Base-by-base conservation (phyloP, 2,888 invertebrate species). In the Hirtodrosophila cameraria region DNA sequence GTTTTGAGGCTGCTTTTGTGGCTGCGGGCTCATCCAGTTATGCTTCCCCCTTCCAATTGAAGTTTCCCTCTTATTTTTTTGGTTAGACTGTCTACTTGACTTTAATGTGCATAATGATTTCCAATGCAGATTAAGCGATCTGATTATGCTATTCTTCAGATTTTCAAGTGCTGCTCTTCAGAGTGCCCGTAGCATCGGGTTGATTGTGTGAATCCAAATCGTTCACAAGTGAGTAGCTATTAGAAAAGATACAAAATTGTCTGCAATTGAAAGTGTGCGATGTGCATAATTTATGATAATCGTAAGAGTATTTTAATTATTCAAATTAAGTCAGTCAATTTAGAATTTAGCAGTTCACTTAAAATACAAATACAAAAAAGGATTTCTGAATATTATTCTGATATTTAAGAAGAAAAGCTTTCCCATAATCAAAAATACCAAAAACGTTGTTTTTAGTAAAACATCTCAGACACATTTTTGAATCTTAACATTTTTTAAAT, bases 91-190 rank as follows among this genome's bases (percentile, higher is more conserved):
- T 16, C 73, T 52, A 62, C 61, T 76, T 80, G 86, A 80, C 79
- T 80, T 73, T 69, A 80, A 84, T 80, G 77, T 60, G 73, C 66
- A 69, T 86, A 69, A 80, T 80, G 79, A 80, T 86, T 80, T 73
- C 84, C 84, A 80, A 80, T 80, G 84, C 79, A 80, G 86, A 84
- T 80, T 83, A 64, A 86, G 75, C 62, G 84, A 79, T 86, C 86
- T 28, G 80, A 79, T 86, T 79, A 86, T 76, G 77, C 38, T 41
- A 25, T 45, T 43, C 80, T 83, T 67, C 46, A 72, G 35, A 53
- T 45, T 42, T 48, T 81, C 46, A 45, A 82, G 79, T 60, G 58
- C 46, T 25, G n/a, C 55, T 52, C 53, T 59, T 27, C 18, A 15
- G 25, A 36, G 41, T 50, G 53, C 50, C 57, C 49, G 41, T 31